phyloP scores from a whole-genome alignment of 2,113 vertebrate genomes.

The Cyprinodon variegatus region DNA sequence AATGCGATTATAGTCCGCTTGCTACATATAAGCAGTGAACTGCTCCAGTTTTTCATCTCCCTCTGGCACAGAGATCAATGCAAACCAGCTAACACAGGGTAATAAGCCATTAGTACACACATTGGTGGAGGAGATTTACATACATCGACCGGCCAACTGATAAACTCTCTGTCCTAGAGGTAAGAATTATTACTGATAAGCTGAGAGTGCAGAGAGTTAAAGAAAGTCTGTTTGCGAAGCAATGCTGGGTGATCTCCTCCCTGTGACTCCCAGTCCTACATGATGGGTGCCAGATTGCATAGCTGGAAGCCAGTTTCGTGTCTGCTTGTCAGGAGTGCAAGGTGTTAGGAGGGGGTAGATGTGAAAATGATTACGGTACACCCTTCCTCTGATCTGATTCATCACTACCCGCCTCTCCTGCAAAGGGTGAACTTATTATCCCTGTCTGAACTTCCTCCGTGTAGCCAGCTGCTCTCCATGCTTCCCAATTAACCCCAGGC shows the following conservation, averaged over 20 bases:
- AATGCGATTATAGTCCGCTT: constrained; percentile 77
- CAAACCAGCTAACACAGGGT: constrained; percentile 79
- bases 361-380: constrained; percentile 73
- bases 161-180: constrained; percentile 71
- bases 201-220: constrained; percentile 24
- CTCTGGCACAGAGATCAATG: constrained; percentile 80
- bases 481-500: constrained; percentile 79
- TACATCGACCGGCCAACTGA: constrained; percentile 71
- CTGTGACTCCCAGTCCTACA: constrained; percentile 57
- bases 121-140: constrained; percentile 78
- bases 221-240: constrained; percentile 32
- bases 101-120: constrained; percentile 80
- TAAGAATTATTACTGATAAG: constrained; percentile 69
- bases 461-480: constrained; percentile 77
- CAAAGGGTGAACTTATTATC: constrained; percentile 79
- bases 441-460: constrained; percentile 69
- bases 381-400: constrained; percentile 77
- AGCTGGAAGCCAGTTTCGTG: constrained; percentile 74
- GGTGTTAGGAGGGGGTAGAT: constrained; percentile 57
- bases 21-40: constrained; percentile 60
- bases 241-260: constrained; percentile 49
- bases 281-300: constrained; percentile 77
- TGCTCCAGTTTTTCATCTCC: constrained; percentile 67
- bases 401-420: constrained; percentile 72
- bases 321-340: constrained; percentile 69